Conservation (phyloP, 1,140 invertebrate genomes). For the Sycophila sp. region DNA sequence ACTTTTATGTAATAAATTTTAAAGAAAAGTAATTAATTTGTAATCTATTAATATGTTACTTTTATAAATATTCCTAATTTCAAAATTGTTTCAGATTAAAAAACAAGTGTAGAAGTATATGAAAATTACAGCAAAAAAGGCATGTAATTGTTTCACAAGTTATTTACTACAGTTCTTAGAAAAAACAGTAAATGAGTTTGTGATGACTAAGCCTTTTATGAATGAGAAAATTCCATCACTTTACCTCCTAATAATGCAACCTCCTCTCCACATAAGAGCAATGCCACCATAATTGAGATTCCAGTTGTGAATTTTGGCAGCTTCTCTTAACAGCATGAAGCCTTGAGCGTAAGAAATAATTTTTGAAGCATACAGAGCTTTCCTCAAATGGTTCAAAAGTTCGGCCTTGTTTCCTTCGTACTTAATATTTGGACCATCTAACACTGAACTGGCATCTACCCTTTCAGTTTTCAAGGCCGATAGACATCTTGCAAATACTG, state of each 20-base stretch:
- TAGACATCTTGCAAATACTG: conserved; percentile 95
- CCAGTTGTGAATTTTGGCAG: conserved; percentile 92
- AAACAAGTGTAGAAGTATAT: too few relatives aligned
- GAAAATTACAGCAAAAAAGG: too few relatives aligned
- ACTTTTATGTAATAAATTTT: too few relatives aligned
- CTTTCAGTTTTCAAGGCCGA: conserved; percentile 85
- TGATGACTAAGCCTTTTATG: too few relatives aligned
- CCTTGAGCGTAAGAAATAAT: conserved; percentile 99
- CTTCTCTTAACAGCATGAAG: conserved; percentile 97
- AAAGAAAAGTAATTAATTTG: too few relatives aligned
- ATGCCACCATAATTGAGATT: conserved; percentile 98
- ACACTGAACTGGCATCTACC: conserved; percentile 79
- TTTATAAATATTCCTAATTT: too few relatives aligned
- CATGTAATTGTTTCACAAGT: too few relatives aligned
- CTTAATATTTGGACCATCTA: conserved; percentile 76
- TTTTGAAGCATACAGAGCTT: conserved; percentile 97
- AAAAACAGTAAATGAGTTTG: too few relatives aligned
- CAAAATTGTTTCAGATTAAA: too few relatives aligned
- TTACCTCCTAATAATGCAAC: conserved; percentile 96
- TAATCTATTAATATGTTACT: too few relatives aligned
- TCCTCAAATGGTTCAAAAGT: conserved; percentile 79
- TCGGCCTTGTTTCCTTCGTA: conserved; percentile 78
- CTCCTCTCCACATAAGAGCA: conserved; percentile 99
- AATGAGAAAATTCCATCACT: too few relatives aligned
- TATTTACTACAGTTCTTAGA: too few relatives aligned